Conservation (phyloP, 2,888 invertebrate species). For the Phortica okadai region DNA sequence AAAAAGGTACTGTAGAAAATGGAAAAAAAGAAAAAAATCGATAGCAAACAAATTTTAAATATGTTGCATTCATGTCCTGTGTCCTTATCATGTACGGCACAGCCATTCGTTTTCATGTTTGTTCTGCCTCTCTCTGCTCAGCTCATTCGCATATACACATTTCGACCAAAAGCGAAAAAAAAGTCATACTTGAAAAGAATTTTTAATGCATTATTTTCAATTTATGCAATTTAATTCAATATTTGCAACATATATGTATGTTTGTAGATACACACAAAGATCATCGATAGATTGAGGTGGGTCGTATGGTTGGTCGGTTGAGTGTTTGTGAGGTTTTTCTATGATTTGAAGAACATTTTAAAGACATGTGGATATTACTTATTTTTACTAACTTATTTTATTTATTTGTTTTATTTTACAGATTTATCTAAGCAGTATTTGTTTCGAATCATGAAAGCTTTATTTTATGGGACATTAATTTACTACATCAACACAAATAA, state of each 20-base stretch:
- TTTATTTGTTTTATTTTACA: no score
- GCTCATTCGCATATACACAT: background rate
- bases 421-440: no score
- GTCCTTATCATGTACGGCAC: slow-evolving; percentile 22
- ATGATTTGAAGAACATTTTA: background rate
- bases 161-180: background rate
- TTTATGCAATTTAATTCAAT: slow-evolving; percentile 33
- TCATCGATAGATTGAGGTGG: background rate
- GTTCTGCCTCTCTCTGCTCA: background rate
- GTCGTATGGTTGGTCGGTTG: background rate
- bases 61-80: slow-evolving; percentile 43
- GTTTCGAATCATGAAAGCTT: no score
- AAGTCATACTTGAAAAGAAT: slow-evolving; percentile 15
- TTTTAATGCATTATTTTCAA: slow-evolving; percentile 31
- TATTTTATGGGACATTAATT: no score
- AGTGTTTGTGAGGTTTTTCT: background rate
- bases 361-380: background rate
- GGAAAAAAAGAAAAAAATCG: slow-evolving; percentile 50
- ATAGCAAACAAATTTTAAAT: slow-evolving; percentile 59
- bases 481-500: no score
- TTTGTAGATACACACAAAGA: background rate
- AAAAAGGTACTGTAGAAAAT: slow-evolving; percentile 9
- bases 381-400: no score
- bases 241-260: slow-evolving; percentile 19
- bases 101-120: slow-evolving; percentile 14